Evolutionary conservation across 2,888 invertebrate genomes (phyloP).

Genomic region (Melanophora roralis): DNA sequence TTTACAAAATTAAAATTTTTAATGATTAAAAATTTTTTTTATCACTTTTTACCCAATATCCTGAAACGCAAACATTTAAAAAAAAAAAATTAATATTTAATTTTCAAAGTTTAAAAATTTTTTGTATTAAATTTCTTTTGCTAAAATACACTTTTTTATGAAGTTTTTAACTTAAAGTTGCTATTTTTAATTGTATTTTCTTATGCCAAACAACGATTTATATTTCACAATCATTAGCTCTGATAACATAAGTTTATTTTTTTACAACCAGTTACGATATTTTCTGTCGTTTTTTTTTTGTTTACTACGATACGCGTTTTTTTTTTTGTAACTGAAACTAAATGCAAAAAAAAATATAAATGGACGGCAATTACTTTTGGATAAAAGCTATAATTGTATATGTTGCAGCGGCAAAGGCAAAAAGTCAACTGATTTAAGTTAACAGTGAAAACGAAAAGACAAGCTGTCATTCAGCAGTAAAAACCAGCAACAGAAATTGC

Average conservation of each 20-base stretch:
- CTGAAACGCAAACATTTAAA: too few species aligned
- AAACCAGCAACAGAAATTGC: constrained; percentile 50
- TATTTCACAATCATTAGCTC: too few species aligned
- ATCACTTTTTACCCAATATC: too few species aligned
- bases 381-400: constrained; percentile 50
- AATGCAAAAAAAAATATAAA: background rate
- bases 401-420: constrained; percentile 59
- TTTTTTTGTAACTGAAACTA: background rate
- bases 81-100: too few species aligned
- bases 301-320: constrained; percentile 19
- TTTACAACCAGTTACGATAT: background rate
- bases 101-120: too few species aligned
- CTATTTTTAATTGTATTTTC: background rate
- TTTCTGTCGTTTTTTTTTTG: background rate
- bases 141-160: too few species aligned
- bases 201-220: background rate
- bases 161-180: too few species aligned
- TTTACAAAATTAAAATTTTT: too few species aligned
- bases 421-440: constrained; percentile 61
- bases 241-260: too few species aligned
- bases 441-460: constrained; percentile 56
- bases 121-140: too few species aligned
- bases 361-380: background rate
- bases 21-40: too few species aligned
- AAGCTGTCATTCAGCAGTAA: constrained; percentile 44